Percentiles rank a stretch among this genome's conserved stretches.
These are phyloP conservation scores for Drosophila lini DNA, from an alignment of 1,140 invertebrate genomes.

Conservation along the genomic window DNA sequence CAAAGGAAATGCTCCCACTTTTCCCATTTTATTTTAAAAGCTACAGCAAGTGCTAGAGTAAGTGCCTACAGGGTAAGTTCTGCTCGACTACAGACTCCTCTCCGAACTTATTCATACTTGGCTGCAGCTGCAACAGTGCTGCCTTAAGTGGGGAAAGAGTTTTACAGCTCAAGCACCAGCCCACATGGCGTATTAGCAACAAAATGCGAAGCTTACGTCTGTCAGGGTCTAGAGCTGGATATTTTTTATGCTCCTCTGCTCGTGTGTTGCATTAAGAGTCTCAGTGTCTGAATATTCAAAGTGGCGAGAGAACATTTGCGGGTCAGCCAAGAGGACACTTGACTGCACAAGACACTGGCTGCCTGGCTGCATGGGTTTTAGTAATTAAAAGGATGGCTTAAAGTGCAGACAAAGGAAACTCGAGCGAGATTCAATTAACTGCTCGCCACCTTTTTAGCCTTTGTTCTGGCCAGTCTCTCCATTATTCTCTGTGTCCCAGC, in stretches of 20 bases:
- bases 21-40: background rate
- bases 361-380: constrained; percentile 6
- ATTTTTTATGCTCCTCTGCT: constrained; percentile 14
- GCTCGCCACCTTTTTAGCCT: constrained; percentile 45
- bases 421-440: constrained; percentile 54
- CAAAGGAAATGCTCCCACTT: constrained; percentile 15
- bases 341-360: constrained; percentile 36
- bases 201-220: constrained; percentile 36
- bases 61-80: constrained; percentile 1
- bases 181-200: constrained; percentile 63
- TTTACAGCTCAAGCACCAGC: constrained; percentile 8
- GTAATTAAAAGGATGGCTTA: constrained; percentile 59
- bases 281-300: constrained; percentile 41
- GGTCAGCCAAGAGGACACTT: constrained; percentile 41
- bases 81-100: background rate
- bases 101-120: constrained; percentile 19
- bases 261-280: constrained; percentile 37
- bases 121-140: constrained; percentile 20
- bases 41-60: no score
- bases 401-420: constrained; percentile 18
- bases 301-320: constrained; percentile 55
- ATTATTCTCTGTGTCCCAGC: constrained; percentile 1
- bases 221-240: background rate
- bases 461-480: constrained; percentile 23
- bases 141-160: constrained; percentile 28